Evolutionary conservation across 2,888 invertebrate species (phyloP).

Genomic region (Coelopa pilipes): DNA sequence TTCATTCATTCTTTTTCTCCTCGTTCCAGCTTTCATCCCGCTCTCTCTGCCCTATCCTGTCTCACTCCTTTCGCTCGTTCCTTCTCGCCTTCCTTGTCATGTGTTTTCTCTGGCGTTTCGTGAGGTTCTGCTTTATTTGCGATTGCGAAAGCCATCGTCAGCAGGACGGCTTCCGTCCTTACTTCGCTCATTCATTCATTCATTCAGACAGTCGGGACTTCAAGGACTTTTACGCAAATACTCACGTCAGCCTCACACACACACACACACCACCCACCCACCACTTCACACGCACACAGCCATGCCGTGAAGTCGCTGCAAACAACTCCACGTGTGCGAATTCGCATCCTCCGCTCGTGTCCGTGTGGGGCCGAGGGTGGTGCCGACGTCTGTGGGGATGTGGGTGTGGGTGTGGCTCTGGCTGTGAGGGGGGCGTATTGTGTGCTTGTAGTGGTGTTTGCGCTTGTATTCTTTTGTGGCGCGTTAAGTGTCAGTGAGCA

Average conservation of each 20-base stretch:
- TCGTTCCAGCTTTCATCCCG: neutral
- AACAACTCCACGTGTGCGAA: neutral
- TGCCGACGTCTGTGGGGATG: constrained; percentile 17
- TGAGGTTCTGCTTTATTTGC: too few species aligned
- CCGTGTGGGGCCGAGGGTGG: neutral
- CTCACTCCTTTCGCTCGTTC: neutral
- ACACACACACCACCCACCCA: too few species aligned
- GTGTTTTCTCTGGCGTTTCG: neutral
- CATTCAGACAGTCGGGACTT: too few species aligned
- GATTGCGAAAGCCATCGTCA: too few species aligned
- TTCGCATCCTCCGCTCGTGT: neutral
- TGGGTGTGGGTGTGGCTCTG: constrained; percentile 41
- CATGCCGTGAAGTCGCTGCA: too few species aligned
- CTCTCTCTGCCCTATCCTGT: too few species aligned
- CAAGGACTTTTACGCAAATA: too few species aligned
- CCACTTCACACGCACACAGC: too few species aligned
- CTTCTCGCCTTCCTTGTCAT: neutral
- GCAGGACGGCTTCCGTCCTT: too few species aligned
- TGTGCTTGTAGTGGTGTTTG: constrained; percentile 15
- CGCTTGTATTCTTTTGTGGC: constrained; percentile 37
- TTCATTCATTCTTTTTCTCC: constrained; percentile 38
- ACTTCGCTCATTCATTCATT: too few species aligned
- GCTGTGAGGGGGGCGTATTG: neutral
- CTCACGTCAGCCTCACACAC: too few species aligned
- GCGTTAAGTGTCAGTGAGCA: constrained; percentile 40